Evolutionary conservation across 2,113 vertebrate species (phyloP).

Genomic region (Neogobius melanostomus): DNA sequence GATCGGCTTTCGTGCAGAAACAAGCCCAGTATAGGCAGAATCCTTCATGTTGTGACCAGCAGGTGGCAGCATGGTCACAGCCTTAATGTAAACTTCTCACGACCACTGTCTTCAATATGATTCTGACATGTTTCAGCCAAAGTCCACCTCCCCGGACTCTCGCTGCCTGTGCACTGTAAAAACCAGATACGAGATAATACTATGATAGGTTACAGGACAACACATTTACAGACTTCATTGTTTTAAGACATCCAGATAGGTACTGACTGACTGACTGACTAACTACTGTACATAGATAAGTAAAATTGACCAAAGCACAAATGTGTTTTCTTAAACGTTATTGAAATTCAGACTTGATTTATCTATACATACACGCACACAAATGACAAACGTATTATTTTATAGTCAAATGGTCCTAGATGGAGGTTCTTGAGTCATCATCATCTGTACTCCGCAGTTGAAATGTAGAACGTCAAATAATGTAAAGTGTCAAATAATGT

Average conservation of each 20-base stretch:
- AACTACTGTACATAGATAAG: no score
- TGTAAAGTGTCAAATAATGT: no score
- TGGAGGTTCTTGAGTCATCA: no score
- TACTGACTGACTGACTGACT: no score
- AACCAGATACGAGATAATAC: background rate
- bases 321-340: no score
- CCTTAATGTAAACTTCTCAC: slow-evolving; percentile 15
- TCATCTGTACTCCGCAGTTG: no score
- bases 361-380: no score
- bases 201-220: background rate
- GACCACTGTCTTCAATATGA: slow-evolving; percentile 26
- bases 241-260: background rate
- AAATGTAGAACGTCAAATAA: no score
- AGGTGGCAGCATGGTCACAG: slow-evolving; percentile 73
- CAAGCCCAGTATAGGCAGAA: slow-evolving; percentile 10
- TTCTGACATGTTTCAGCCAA: slow-evolving; percentile 42
- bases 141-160: slow-evolving; percentile 30
- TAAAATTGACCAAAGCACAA: no score
- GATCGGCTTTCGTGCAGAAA: slow-evolving; percentile 48
- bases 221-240: background rate
- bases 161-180: slow-evolving; percentile 25
- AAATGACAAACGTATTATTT: no score
- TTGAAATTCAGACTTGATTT: no score
- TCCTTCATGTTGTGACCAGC: slow-evolving; percentile 39
- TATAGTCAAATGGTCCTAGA: no score